Base-by-base conservation (phyloP, 2,797 vertebrate genomes). In the Enteromius viviparus region DNA sequence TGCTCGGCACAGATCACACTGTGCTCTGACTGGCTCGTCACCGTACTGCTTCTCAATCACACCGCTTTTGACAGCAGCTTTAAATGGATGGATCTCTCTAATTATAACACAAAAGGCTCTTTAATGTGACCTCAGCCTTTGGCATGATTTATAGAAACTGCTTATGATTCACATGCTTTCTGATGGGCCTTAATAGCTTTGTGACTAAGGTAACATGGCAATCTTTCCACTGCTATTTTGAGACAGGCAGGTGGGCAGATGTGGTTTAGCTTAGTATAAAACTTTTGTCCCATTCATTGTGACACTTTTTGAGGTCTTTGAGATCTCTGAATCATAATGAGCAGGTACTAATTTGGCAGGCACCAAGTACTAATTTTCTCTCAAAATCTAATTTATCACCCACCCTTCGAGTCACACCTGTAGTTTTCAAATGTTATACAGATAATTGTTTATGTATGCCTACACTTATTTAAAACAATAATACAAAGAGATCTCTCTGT, bases 161-260 rank as follows among this genome's bases (percentile, higher is more conserved):
- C 76, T 85, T 85, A 55, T 85, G 84, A 87, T 87, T 88, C 85
- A 88, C 76, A 82, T 82, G 40, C 40, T 23, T 74, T 84, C 69
- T 72, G 84, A 85, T 81, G 76, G 81, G 83, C 49, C 51, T 80
- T 86, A 85, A 84, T 85, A 79, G 82, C 86, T 83, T 84, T 75
- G 65, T 78, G 80, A 51, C 68, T 37, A 32, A 55, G 4, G 78
- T 84, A 53, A 66, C 40, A 68, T 29, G 76, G 29, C 45, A 23
- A 21, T 29, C 76, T 82, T 47, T 62, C 29, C 34, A 29, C 26
- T 74, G 80, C 84, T 89, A 85, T 87, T 87, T 87, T 53, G 78
- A 85, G 81, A 75, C 9, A 23, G 64, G 74, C 58, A 84, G 86
- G 83, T 84, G 82, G 85, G 81, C 55, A 83, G 19, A 72, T 23